Evolutionary conservation across 1,140 invertebrate genomes (phyloP).

Genomic region (Lanistes nyassanus): DNA sequence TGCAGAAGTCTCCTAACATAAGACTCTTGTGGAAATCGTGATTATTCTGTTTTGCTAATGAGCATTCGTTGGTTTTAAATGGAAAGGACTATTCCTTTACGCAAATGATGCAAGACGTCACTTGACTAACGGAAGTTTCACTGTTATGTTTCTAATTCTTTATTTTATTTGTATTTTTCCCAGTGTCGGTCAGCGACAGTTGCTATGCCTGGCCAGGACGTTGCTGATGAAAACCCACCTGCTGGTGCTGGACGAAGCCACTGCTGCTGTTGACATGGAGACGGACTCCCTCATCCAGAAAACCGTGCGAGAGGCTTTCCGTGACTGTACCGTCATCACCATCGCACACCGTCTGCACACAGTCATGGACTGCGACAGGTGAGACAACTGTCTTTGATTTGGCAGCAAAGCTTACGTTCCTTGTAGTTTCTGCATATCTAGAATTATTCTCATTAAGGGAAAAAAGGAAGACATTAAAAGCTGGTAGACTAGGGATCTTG

Average conservation of each 20-base stretch:
- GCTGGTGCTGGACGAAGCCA: slow-evolving; percentile 75
- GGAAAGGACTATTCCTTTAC: neutral
- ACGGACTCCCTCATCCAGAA: slow-evolving; percentile 58
- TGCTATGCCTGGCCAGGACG: slow-evolving; percentile 69
- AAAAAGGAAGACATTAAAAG: neutral
- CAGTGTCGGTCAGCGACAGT: slow-evolving; percentile 70
- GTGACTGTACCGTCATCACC: slow-evolving; percentile 61
- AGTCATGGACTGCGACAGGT: slow-evolving; percentile 63
- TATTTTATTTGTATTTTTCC: slow-evolving; percentile 18
- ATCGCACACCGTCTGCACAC: slow-evolving; percentile 67
- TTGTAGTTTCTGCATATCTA: neutral
- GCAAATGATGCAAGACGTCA: neutral
- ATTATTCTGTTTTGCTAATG: no score
- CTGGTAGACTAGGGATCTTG: neutral
- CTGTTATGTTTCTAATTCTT: neutral
- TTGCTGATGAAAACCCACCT: slow-evolving; percentile 74
- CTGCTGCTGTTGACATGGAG: slow-evolving; percentile 50
- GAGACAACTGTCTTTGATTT: neutral
- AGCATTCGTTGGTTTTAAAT: neutral
- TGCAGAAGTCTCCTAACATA: no score
- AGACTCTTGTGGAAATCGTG: no score
- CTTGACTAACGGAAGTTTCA: neutral
- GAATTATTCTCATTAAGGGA: neutral
- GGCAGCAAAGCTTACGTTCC: neutral
- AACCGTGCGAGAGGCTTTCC: slow-evolving; percentile 59